Evolutionary conservation across 2,113 vertebrate species (phyloP), one percentile per base, ranked within the genome.

Genomic region (Mustela nigripes): DNA sequence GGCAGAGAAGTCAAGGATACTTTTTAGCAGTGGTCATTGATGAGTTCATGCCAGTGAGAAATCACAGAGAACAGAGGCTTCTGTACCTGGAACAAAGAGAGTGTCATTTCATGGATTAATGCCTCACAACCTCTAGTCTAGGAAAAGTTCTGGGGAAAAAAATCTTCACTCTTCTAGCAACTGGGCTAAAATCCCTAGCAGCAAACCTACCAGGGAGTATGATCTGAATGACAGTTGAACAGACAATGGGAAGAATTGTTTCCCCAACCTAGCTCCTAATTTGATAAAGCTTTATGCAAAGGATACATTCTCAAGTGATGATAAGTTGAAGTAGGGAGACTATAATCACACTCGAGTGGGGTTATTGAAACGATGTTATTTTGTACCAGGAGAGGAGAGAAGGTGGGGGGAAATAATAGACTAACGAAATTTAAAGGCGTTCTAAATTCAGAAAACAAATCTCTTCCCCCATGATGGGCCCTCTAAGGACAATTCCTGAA

Each of bases 361-460:
- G 39, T 74, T 81, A 85, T 71, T 67, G 65, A 48, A 73, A 26
- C 4, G 22, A 88, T 65, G 88, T 28, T 58, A n/a, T 73, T 78
- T 87, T 69, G 19, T 22, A 58, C 7, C 65, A 69, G 48, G 53
- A 16, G 19, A 42, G 11, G 24, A 11, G 6, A 67, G 31, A 78
- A 48, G 11, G 26, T 14, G 4, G 39, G 19, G 14, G 56, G 15
- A 60, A 45, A 56, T 31, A 69, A 94, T 33, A n/a, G 76, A 33
- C 67, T 24, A 10, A 76, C 42, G 31, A 63, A 96, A 82, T 84
- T 69, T 50, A 53, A 93, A 50, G 71, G 28, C 16, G 11, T 71
- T 67, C 24, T 71, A 48, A 78, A 85, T 76, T 88, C 42, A 58
- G 63, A 79, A 95, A 95, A 67, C 36, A 89, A 92, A 50, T 48